Conservation (phyloP, 2,888 invertebrate species). For the Dilophus febrilis region DNA sequence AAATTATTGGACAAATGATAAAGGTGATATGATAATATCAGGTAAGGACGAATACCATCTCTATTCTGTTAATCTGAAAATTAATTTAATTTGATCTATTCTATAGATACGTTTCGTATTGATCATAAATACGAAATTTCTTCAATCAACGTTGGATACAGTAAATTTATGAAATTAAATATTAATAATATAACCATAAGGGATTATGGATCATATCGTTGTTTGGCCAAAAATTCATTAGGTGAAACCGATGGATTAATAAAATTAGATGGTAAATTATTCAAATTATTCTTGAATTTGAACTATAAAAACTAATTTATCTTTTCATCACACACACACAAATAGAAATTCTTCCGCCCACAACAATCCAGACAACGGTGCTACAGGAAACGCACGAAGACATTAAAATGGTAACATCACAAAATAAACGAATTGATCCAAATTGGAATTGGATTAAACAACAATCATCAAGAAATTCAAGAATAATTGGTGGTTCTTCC, state of each 20-base stretch:
- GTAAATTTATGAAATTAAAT: conserved; percentile 80
- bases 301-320: conserved; percentile 2
- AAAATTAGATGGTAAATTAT: conserved; percentile 60
- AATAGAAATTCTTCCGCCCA: conserved; percentile 73
- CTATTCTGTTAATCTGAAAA: no score
- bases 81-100: not conserved
- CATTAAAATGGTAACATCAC: no score
- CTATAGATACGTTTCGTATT: conserved; percentile 47
- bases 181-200: conserved; percentile 59
- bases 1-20: conserved; percentile 86
- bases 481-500: conserved; percentile 49
- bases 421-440: no score
- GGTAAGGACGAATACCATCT: conserved; percentile 43
- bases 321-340: conserved; percentile 1
- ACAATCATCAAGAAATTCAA: conserved; percentile 33
- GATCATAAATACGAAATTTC: conserved; percentile 80
- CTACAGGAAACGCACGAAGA: not conserved
- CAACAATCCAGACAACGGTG: conserved; percentile 32
- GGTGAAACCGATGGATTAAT: conserved; percentile 82
- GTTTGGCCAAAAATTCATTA: conserved; percentile 80
- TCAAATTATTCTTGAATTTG: conserved; percentile 2
- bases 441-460: no score
- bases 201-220: conserved; percentile 79
- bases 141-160: conserved; percentile 70
- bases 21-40: conserved; percentile 84